These are phyloP conservation scores for Phodopus roborovskii DNA, from an alignment of 2,113 vertebrate genomes.

Conservation along the genomic window DNA sequence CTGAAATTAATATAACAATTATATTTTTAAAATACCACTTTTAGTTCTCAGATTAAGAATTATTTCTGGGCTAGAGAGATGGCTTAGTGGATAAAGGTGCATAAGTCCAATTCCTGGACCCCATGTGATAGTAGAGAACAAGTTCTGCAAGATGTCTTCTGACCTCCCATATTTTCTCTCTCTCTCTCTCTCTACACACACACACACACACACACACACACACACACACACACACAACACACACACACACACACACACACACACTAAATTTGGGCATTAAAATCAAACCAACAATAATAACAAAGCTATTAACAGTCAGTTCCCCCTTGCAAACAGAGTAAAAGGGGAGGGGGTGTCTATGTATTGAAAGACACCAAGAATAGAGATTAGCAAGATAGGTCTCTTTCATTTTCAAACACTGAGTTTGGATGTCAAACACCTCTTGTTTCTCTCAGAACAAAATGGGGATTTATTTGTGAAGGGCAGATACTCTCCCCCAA, in stretches of 20 bases:
- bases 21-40: too few species aligned
- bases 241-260: too few species aligned
- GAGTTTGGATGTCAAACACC: slow-evolving; percentile 70
- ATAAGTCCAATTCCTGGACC: too few species aligned
- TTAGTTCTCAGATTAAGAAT: too few species aligned
- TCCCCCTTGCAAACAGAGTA: slow-evolving; percentile 71
- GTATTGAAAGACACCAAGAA: slow-evolving; percentile 76
- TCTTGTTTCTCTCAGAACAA: slow-evolving; percentile 62
- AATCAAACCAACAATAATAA: neutral
- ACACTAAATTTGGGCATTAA: neutral
- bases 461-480: slow-evolving; percentile 59
- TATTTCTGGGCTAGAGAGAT: too few species aligned
- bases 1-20: too few species aligned
- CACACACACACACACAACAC: too few species aligned
- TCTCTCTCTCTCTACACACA: too few species aligned
- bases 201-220: too few species aligned
- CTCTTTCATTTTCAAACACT: slow-evolving; percentile 79
- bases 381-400: slow-evolving; percentile 74
- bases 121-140: neutral
- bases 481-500: slow-evolving; percentile 38
- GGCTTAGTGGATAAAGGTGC: too few species aligned
- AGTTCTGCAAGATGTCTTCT: neutral
- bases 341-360: slow-evolving; percentile 22
- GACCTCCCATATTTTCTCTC: neutral
- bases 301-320: slow-evolving; percentile 78